Evolutionary conservation across 2,113 vertebrate genomes (phyloP), one percentile per base, ranked within the genome.

Genomic region (Vidua macroura): DNA sequence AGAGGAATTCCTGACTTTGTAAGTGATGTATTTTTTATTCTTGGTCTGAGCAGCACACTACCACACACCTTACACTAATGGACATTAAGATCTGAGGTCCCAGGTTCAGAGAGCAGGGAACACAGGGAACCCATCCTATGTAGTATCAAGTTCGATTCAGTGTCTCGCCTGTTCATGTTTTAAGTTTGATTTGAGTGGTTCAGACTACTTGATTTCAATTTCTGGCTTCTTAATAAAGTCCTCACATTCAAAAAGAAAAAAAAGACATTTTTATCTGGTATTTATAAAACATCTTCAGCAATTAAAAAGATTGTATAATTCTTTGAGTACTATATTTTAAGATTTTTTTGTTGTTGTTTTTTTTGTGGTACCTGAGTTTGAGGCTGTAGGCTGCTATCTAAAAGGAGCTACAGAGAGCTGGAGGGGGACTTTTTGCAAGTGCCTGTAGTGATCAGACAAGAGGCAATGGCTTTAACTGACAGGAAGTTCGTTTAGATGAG

Each of bases 121-220:
- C n/a, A 13, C 18, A 43, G 31, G 73, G 30, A 62, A 15, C 22
- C 24, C 33, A 4, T 37, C 22, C 43, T 60, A 44, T 0, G 2
- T 4, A 30, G 18, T 30, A 5, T 10, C 0, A 0, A 11, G 21
- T 55, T 39, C 23, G 20, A 35, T 15, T 67, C 20, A 24, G 6
- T 15, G 23, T 8, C 1, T 44, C 80, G 35, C 63, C 30, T 55
- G 7, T 9, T 83, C 22, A 24, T 15, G 2, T 83, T 66, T 62
- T 17, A 60, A 31, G 20, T 74, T 69, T 63, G 7, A 51, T 76
- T 60, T 70, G 70, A 10, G 25, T 66, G 23, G 15, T 76, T 86
- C 41, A 49, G 33, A 22, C 7, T 33, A 31, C 16, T 41, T 24
- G 28, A 74, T 69, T 78, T 58, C n/a, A 74, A 10, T 78, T 58